Percentiles rank a stretch among this genome's conserved stretches.
Conservation (phyloP, 2,113 vertebrate species). For the Strix uralensis region DNA sequence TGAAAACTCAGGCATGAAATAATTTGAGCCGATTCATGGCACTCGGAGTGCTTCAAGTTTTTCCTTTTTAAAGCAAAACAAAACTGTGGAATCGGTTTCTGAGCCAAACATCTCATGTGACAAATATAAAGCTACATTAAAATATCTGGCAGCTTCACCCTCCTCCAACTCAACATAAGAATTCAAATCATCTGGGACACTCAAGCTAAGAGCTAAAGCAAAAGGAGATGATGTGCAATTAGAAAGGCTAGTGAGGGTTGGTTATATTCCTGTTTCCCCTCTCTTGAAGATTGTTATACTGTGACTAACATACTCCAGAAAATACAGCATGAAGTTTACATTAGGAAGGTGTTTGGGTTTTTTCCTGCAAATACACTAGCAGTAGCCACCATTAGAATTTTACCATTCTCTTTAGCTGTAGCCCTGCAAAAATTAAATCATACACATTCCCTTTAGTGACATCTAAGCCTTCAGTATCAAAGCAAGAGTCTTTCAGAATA, state of each 20-base stretch:
- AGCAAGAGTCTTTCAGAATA: background rate
- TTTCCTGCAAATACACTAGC: background rate
- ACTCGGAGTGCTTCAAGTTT: background rate
- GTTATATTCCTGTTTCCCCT: background rate
- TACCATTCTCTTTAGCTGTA: background rate
- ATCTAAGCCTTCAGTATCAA: background rate
- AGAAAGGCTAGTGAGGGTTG: background rate
- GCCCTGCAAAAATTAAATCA: background rate
- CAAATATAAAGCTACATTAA: background rate
- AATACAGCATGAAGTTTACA: background rate
- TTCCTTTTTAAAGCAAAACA: background rate
- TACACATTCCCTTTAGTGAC: background rate
- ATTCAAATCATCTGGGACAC: background rate
- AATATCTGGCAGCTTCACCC: background rate
- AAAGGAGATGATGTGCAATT: background rate
- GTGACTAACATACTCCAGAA: background rate
- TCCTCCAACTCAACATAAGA: background rate
- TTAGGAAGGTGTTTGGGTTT: background rate
- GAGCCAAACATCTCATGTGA: constrained; percentile 1
- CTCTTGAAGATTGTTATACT: background rate
- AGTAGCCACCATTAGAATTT: background rate
- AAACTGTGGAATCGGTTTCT: background rate
- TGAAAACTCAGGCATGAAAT: background rate
- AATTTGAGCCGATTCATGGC: background rate
- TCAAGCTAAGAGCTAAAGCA: background rate